phyloP scores from a whole-genome alignment of 2,113 vertebrate genomes.

The Sebastes fasciatus region DNA sequence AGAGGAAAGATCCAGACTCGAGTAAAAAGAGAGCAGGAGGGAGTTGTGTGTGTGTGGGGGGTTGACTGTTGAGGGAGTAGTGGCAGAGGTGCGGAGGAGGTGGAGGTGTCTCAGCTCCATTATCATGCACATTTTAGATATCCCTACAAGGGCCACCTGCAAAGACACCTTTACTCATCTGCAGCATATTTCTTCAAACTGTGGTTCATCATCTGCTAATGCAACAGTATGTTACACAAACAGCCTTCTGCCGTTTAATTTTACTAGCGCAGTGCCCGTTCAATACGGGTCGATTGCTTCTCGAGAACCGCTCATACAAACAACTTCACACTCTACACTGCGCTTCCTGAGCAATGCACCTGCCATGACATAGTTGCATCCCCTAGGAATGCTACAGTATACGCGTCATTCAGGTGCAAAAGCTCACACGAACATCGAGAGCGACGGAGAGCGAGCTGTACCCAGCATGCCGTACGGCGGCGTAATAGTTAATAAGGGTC shows the following conservation, averaged over 20 bases:
- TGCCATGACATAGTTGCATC: no score
- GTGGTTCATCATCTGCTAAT: slow-evolving; percentile 28
- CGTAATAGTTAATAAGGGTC: no score
- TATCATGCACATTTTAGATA: slow-evolving; percentile 50
- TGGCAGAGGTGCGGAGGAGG: slow-evolving; percentile 50
- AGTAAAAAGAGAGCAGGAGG: slow-evolving; percentile 27
- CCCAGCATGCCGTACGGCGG: no score
- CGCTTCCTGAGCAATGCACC: no score
- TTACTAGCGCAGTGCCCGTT: slow-evolving; percentile 18
- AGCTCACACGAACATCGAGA: no score
- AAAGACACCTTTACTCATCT: slow-evolving; percentile 36
- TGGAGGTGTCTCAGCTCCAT: slow-evolving; percentile 47
- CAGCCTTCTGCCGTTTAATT: slow-evolving; percentile 30
- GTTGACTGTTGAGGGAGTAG: slow-evolving; percentile 7
- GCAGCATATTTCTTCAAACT: slow-evolving; percentile 29
- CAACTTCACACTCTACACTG: no score
- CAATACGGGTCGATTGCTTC: no score
- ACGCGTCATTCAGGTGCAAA: no score
- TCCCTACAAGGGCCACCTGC: slow-evolving; percentile 41
- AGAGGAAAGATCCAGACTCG: slow-evolving; percentile 38
- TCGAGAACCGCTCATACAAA: no score
- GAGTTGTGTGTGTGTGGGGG: slow-evolving; percentile 7
- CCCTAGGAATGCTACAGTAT: no score
- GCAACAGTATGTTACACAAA: slow-evolving; percentile 14
- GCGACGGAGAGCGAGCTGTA: no score